Conservation (phyloP, 2,797 vertebrate species). For the Thunnus albacares region DNA sequence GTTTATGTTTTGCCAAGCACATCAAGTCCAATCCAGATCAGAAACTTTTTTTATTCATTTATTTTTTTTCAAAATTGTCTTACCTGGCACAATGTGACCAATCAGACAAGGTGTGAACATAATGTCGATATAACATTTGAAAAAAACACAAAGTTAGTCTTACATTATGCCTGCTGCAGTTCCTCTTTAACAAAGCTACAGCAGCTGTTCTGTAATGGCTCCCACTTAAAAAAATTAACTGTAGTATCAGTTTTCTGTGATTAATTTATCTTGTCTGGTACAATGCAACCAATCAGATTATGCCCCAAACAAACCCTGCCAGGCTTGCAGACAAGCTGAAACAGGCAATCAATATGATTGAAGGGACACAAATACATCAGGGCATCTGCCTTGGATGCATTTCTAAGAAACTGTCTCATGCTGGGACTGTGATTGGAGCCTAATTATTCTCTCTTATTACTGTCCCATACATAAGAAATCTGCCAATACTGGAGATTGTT, state of each 20-base stretch:
- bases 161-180: constrained; percentile 35
- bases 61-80: constrained; percentile 26
- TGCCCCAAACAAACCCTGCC: constrained; percentile 39
- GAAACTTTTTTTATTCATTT: constrained; percentile 25
- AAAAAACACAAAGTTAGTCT: not conserved
- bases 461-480: constrained; percentile 41
- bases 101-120: not conserved
- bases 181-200: constrained; percentile 1
- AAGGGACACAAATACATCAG: constrained; percentile 58
- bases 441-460: constrained; percentile 56
- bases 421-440: constrained; percentile 38
- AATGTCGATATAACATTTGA: not conserved
- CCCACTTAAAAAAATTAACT: constrained; percentile 34
- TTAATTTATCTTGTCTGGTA: constrained; percentile 64
- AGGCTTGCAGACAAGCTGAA: constrained; percentile 48
- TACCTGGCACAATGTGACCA: not conserved
- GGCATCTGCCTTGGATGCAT: constrained; percentile 33
- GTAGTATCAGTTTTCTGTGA: constrained; percentile 49
- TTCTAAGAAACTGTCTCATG: constrained; percentile 57
- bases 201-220: constrained; percentile 33
- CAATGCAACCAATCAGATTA: constrained; percentile 68
- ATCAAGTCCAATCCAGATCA: constrained; percentile 31
- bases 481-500: constrained; percentile 4
- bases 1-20: constrained; percentile 40
- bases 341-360: constrained; percentile 63